A percentile compares a stretch with the other conserved stretches of the same genome.
phyloP scores from a whole-genome alignment of 2,888 invertebrate species.

The Bombyx huttoni region DNA sequence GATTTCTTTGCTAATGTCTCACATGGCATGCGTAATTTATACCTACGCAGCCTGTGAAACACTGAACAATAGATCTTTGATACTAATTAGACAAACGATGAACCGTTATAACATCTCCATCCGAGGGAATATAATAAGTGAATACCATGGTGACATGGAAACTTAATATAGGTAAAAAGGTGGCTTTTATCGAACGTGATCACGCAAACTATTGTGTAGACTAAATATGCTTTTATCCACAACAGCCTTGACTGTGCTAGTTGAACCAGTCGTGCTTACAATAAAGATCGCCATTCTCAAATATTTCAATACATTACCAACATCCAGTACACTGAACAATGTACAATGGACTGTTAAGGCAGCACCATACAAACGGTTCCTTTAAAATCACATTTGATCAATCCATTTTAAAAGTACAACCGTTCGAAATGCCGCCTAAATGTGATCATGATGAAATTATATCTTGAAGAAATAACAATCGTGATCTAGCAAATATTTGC shows the following conservation, averaged over 20 bases:
- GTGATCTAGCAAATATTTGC: not conserved
- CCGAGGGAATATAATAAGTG: not conserved
- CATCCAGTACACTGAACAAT: not conserved
- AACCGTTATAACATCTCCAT: constrained; percentile 5
- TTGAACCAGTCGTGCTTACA: constrained; percentile 40
- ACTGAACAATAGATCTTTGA: constrained; percentile 18
- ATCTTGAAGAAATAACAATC: not conserved
- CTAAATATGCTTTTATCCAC: constrained; percentile 44
- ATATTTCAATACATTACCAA: not conserved
- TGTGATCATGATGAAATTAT: not conserved
- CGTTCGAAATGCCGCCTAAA: not conserved
- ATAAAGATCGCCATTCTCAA: not conserved
- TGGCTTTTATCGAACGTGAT: constrained; percentile 22
- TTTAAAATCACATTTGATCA: not conserved
- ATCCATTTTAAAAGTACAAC: not conserved
- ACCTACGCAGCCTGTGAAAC: constrained; percentile 25
- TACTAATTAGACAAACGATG: not conserved
- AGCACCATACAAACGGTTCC: not conserved
- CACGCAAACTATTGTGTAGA: constrained; percentile 32
- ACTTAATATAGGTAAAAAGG: constrained; percentile 12
- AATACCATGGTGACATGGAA: not conserved
- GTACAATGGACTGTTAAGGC: not conserved
- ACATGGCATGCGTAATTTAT: constrained; percentile 34
- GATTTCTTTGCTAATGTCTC: constrained; percentile 33
- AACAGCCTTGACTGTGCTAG: constrained; percentile 44